phyloP scores from a whole-genome alignment of 1,140 invertebrate species.

The Sarcophaga bullata region DNA sequence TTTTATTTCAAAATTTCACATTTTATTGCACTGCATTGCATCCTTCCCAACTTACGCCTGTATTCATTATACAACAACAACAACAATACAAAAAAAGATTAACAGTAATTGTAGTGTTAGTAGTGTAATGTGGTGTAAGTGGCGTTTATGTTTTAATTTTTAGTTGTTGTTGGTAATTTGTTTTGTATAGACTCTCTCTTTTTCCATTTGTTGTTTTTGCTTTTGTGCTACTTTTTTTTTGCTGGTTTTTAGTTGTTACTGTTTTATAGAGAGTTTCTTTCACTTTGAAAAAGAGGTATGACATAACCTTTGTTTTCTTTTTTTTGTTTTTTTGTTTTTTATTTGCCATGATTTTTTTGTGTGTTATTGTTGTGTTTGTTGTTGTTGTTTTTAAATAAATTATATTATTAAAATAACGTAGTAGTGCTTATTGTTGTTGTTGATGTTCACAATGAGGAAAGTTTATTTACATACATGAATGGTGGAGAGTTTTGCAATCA shows the following conservation, averaged over 20 bases:
- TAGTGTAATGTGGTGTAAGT: too few relatives aligned
- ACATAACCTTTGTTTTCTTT: constrained; percentile 41
- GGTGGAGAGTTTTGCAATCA: constrained; percentile 39
- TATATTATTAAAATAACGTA: too few relatives aligned
- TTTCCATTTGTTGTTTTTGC: not conserved
- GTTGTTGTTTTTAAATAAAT: not conserved
- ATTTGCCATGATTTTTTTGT: constrained; percentile 1
- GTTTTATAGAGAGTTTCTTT: constrained; percentile 2
- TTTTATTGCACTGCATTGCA: too few relatives aligned
- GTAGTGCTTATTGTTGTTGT: not conserved
- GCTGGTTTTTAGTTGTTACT: not conserved
- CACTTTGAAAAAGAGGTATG: constrained; percentile 28
- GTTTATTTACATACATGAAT: constrained; percentile 25
- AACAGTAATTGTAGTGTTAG: too few relatives aligned
- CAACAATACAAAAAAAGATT: too few relatives aligned
- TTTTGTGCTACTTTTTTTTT: not conserved
- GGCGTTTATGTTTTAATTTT: too few relatives aligned
- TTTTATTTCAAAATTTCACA: too few relatives aligned
- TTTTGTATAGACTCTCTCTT: too few relatives aligned
- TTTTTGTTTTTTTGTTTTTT: constrained; percentile 2
- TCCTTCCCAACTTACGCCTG: too few relatives aligned
- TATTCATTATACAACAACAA: too few relatives aligned
- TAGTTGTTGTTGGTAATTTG: too few relatives aligned
- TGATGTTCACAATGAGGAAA: constrained; percentile 26
- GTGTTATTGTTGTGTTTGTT: not conserved